These are phyloP conservation scores for Mycalesis mineus DNA, from an alignment of 2,888 invertebrate genomes.

Conservation along the genomic window DNA sequence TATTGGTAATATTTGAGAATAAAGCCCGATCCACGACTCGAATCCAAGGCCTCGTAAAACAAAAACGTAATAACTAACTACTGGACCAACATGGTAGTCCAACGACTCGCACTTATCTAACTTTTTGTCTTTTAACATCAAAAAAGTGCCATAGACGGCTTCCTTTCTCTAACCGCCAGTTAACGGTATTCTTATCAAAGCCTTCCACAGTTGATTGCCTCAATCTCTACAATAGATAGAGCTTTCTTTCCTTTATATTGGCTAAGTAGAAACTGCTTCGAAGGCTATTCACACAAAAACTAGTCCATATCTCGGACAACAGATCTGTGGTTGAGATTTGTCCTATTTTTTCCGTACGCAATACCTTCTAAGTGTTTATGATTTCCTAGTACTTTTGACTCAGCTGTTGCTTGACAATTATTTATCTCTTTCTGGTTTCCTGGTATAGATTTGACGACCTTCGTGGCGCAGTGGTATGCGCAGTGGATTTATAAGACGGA, in stretches of 20 bases:
- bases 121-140: neutral
- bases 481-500: no score
- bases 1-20: no score
- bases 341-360: neutral
- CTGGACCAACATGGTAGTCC: no score
- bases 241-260: slow-evolving; percentile 9
- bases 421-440: neutral
- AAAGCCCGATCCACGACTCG: no score
- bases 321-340: slow-evolving; percentile 3
- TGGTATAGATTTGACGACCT: neutral
- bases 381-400: neutral
- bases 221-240: neutral
- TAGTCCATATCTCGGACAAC: slow-evolving; percentile 13
- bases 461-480: no score
- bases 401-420: neutral
- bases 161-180: slow-evolving; percentile 3
- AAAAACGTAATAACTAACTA: no score
- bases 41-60: no score
- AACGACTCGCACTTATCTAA: no score
- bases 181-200: neutral
- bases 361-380: slow-evolving; percentile 3
- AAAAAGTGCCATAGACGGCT: neutral
- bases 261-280: slow-evolving; percentile 8
- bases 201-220: slow-evolving; percentile 4
- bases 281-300: slow-evolving; percentile 20